phyloP scores from a whole-genome alignment of 2,797 vertebrate species.

The Siniperca scherzeri region DNA sequence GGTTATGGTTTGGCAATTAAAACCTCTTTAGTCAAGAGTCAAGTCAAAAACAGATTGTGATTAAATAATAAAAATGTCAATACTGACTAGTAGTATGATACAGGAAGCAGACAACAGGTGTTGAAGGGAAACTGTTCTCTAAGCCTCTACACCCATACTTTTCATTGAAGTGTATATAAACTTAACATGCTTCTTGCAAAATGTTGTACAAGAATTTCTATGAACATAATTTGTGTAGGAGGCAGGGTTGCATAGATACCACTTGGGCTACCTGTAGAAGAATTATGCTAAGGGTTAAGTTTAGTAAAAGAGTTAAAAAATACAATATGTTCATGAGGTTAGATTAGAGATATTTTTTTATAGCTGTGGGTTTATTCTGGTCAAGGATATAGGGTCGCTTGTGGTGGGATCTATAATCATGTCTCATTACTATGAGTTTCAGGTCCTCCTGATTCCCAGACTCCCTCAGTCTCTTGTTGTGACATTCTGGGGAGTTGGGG shows the following conservation, averaged over 20 bases:
- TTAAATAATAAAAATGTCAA: neutral
- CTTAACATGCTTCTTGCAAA: neutral
- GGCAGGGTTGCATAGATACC: neutral
- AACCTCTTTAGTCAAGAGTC: neutral
- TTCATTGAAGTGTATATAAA: neutral
- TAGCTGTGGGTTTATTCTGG: neutral
- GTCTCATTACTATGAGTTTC: conserved; percentile 69
- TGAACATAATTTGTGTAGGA: neutral
- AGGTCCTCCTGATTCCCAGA: conserved; percentile 68
- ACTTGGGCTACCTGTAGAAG: neutral
- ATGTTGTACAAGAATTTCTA: neutral
- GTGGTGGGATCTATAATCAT: conserved; percentile 19
- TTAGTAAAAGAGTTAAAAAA: neutral
- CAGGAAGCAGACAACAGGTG: neutral
- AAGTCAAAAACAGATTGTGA: neutral
- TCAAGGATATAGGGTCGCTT: neutral
- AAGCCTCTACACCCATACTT: neutral
- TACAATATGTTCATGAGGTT: too few relatives aligned
- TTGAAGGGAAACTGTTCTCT: neutral
- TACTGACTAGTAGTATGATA: neutral
- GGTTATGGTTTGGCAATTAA: neutral
- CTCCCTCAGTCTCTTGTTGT: conserved; percentile 60
- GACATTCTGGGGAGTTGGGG: conserved; percentile 59
- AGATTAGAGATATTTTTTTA: too few relatives aligned
- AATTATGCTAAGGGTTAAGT: neutral